phyloP scores from a whole-genome alignment of 2,113 vertebrate genomes.

The Alligator mississippiensis region DNA sequence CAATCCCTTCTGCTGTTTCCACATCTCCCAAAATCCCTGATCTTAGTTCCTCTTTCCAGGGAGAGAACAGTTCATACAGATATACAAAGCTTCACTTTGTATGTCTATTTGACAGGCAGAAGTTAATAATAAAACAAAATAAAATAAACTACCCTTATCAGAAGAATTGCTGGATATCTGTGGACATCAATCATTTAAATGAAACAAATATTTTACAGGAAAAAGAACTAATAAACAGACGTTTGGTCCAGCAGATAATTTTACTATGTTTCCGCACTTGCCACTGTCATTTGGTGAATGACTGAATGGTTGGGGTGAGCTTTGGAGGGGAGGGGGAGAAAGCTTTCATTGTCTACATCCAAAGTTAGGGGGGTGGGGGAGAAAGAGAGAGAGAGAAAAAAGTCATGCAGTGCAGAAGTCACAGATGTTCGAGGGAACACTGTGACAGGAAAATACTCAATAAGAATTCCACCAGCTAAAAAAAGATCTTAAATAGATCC shows the following conservation, averaged over 20 bases:
- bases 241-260: background rate
- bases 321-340: slow-evolving; percentile 23
- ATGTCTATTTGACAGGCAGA: slow-evolving; percentile 8
- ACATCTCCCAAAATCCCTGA: background rate
- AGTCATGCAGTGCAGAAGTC: slow-evolving; percentile 45
- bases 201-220: slow-evolving; percentile 35
- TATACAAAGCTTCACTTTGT: background rate
- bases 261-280: slow-evolving; percentile 6
- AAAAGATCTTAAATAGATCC: slow-evolving; percentile 65
- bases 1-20: background rate
- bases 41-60: background rate
- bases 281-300: background rate
- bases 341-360: slow-evolving; percentile 39
- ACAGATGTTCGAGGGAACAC: slow-evolving; percentile 57
- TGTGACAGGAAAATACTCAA: slow-evolving; percentile 65
- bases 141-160: background rate
- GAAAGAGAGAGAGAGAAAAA: background rate
- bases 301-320: background rate
- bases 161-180: slow-evolving; percentile 24
- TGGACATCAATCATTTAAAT: slow-evolving; percentile 2
- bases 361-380: background rate
- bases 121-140: slow-evolving; percentile 4
- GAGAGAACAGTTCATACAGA: background rate
- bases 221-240: slow-evolving; percentile 20
- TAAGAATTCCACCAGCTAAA: slow-evolving; percentile 70